Evolutionary conservation across 2,888 invertebrate genomes (phyloP), one percentile per base, ranked within the genome.

Genomic region (Limnephilus lunatus): DNA sequence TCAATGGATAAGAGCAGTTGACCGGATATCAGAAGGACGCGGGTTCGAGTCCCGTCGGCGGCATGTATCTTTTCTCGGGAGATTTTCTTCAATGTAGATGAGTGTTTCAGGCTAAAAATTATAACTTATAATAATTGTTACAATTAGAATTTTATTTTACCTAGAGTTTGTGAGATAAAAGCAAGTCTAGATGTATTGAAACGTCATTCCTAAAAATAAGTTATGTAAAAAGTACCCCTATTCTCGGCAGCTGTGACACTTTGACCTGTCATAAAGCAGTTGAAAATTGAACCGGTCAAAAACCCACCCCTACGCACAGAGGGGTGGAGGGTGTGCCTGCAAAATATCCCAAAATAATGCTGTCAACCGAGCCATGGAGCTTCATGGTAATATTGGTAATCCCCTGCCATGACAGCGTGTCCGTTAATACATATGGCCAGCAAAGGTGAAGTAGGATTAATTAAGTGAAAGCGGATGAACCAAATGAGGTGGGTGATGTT

Each of bases 221-320:
- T 68, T 68, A 25, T 68, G 25, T 68, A 68, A 68, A 68, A 68
- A 68, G 68, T 9, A 68, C 25, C 68, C 88, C 68, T 19, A 15
- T 53, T 19, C 19, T 19, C 48, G 31, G 88, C 88, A 89, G 81
- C 68, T 39, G 88, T 89, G 88, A 89, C 88, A 81, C 88, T 89
- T 89, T 81, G 88, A 89, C 88, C 39, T 32, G 80, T 80, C 53
- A 80, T 68, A 68, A 88, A 88, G 35, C 88, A 88, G 88, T 88
- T 80, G 31, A 88, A 88, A 68, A 89, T 89, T 35, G 81, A 81
- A 53, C 53, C 83, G 35, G 90, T 35, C 90, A 48, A 30, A 68
- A 85, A 32, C 68, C 85, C 85, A 32, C 90, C 90, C 85, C 80
- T 39, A n/a, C 12, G 19, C 32, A 30, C n/a, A 68, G n/a, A n/a